Percentiles rank a stretch among this genome's conserved stretches.
phyloP scores from a whole-genome alignment of 2,113 vertebrate species.

The Dromas ardeola region DNA sequence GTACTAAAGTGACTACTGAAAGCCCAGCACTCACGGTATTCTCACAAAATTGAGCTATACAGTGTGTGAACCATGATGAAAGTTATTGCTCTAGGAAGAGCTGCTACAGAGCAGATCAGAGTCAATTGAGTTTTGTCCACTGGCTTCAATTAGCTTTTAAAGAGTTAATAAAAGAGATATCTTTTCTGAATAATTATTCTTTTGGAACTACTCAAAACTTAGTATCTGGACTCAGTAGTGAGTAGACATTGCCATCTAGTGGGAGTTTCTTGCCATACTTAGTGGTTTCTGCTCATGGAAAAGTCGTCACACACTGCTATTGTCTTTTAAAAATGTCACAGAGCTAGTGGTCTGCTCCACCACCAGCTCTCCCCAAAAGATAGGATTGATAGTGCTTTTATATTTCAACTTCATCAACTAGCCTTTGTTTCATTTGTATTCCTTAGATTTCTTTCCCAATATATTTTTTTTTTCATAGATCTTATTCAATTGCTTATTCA shows the following conservation, averaged over 20 bases:
- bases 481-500: not conserved
- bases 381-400: not conserved
- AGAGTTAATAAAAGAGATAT: not conserved
- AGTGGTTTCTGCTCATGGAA: not conserved
- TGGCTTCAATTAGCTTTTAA: not conserved
- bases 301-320: rapidly evolving
- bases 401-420: not conserved
- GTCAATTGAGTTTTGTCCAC: not conserved
- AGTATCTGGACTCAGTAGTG: not conserved
- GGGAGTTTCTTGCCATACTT: not conserved
- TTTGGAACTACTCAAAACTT: not conserved
- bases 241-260: conserved; percentile 72
- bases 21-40: not conserved
- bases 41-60: not conserved
- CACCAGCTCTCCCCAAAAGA: not conserved
- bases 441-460: not conserved
- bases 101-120: not conserved
- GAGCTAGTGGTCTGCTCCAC: not conserved
- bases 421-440: not conserved
- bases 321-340: not conserved
- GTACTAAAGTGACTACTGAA: not conserved
- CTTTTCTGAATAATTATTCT: not conserved
- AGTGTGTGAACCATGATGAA: not conserved
- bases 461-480: not conserved
- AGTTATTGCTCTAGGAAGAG: not conserved